Evolutionary conservation across 2,113 vertebrate genomes (phyloP), one percentile per base, ranked within the genome.

Genomic region (Xyrauchen texanus): DNA sequence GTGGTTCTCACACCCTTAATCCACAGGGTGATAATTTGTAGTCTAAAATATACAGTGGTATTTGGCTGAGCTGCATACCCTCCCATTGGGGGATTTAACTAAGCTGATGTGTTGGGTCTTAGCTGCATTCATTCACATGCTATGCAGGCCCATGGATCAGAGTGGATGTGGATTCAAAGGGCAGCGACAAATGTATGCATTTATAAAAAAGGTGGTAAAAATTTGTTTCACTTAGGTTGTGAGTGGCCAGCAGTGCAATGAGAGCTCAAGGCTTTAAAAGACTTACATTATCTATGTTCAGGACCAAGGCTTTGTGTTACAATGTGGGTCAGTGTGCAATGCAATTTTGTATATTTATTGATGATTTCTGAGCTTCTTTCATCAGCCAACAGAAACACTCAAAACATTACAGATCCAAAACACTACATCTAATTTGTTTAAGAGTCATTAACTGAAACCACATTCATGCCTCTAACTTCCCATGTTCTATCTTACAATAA

Each of bases 311-410:
- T 64, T 68, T 68, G 76, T 46, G 47, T 60, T 10, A 21, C 68
- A 77, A 80, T 68, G 68, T 77, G 72, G 68, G 81, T 80, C 63
- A 77, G 6, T 67, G 68, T 74, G 63, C 57, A 77, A 78, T 53
- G 70, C n/a, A 77, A 34, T 1, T 34, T 34, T 34, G 21, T 6
- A 21, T 34, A 21, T 47, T 34, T 11, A 9, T 34, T 1, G 21
- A 34, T 34, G 21, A 34, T 34, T 34, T 34, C 21, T 34, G 15
- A 34, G 47, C 9, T 68, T 68, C 15, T 34, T 46, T 71, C 3
- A 1, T 58, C 55, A 47, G 55, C 21, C 21, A 34, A 34, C 21
- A 34, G 21, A 34, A 34, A 34, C 21, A 34, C 21, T 34, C 21
- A 34, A 34, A 34, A 34, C 21, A 34, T 34, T 34, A 34, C 21